Conservation (phyloP, 2,797 vertebrate species). For the Rhadinocentrus ornatus region DNA sequence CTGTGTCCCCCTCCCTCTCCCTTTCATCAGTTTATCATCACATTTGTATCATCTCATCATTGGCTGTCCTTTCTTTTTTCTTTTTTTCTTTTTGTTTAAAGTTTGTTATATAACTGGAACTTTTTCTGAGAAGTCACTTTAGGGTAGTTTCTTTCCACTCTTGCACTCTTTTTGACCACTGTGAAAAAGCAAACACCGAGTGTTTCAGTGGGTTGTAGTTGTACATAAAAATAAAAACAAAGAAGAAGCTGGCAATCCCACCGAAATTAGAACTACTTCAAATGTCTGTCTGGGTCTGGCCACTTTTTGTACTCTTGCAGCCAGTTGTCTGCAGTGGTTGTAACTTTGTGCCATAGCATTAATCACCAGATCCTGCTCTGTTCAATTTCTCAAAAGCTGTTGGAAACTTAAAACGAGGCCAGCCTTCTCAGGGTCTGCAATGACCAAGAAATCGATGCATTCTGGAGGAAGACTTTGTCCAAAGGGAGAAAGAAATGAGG, state of each 20-base stretch:
- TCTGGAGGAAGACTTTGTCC: constrained; percentile 36
- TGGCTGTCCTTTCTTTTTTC: constrained; percentile 17
- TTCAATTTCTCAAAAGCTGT: constrained; percentile 1
- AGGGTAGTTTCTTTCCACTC: constrained; percentile 52
- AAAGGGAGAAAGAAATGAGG: too few relatives aligned
- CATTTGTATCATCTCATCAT: constrained; percentile 59
- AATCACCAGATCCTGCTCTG: constrained; percentile 15
- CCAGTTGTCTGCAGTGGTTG: constrained; percentile 14
- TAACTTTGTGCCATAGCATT: constrained; percentile 43
- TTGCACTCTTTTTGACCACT: constrained; percentile 42
- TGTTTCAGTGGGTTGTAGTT: constrained; percentile 17
- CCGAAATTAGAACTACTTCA: background rate
- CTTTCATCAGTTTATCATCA: constrained; percentile 37
- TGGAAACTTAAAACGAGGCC: constrained; percentile 47
- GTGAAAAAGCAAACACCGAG: constrained; percentile 23
- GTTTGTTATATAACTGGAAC: constrained; percentile 75
- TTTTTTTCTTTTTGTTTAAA: background rate
- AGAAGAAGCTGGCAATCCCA: constrained; percentile 11
- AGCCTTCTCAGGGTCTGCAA: constrained; percentile 63
- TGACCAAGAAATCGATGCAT: constrained; percentile 40
- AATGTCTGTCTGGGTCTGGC: background rate
- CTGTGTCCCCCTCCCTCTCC: constrained; percentile 37
- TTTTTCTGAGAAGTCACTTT: constrained; percentile 53
- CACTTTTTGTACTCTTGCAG: constrained; percentile 1
- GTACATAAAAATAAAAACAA: background rate